These are phyloP conservation scores for Lacanobia wlatinum DNA, from an alignment of 2,888 invertebrate species.

Conservation along the genomic window DNA sequence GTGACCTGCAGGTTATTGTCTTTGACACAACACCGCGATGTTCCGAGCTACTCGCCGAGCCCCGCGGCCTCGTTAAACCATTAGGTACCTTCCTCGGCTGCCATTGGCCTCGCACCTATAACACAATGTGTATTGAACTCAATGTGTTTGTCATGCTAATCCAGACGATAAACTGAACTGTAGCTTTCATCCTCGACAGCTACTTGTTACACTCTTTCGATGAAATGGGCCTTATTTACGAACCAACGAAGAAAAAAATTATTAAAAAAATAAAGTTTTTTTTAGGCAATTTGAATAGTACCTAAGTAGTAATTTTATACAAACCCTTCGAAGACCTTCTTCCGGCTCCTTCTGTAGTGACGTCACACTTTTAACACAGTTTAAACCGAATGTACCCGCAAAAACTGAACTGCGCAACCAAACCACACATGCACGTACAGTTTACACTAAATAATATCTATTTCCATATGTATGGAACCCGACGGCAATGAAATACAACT, in stretches of 20 bases:
- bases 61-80: constrained; percentile 19
- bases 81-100: constrained; percentile 10
- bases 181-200: not conserved
- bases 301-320: not conserved
- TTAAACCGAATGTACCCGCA: not conserved
- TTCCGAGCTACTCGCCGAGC: not conserved
- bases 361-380: constrained; percentile 8
- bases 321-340: constrained; percentile 13
- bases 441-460: constrained; percentile 30
- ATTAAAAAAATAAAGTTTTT: constrained; percentile 19
- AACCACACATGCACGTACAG: constrained; percentile 20
- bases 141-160: constrained; percentile 39
- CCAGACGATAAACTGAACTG: constrained; percentile 10
- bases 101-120: constrained; percentile 13
- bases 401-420: not conserved
- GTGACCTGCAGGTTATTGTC: constrained; percentile 22
- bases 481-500: constrained; percentile 52
- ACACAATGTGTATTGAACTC: constrained; percentile 1
- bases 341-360: not conserved
- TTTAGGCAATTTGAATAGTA: too few species aligned
- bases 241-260: not conserved
- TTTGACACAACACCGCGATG: constrained; percentile 1
- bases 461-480: constrained; percentile 40
- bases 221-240: not conserved
- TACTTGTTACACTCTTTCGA: not conserved